Evolutionary conservation across 2,113 vertebrate species (phyloP), one percentile per base, ranked within the genome.

Genomic region (Piaya cayana): DNA sequence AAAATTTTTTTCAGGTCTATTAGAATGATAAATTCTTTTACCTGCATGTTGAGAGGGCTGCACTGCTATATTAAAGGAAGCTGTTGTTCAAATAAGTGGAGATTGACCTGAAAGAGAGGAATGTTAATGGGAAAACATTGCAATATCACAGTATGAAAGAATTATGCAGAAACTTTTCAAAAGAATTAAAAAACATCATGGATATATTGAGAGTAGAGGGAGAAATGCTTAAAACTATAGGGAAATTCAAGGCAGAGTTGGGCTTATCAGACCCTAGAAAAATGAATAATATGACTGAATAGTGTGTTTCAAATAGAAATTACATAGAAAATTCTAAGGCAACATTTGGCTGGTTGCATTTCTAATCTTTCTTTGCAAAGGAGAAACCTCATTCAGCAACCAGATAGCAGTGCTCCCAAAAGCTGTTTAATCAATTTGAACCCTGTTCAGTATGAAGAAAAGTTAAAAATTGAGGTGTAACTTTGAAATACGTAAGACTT

Each of bases 371-470:
- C 86, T 47, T 32, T 86, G 17, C 20, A 32, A 58, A 49, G 50
- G n/a, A 30, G 32, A 20, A 83, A 39, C 8, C 25, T 56, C 11
- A 15, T 19, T 43, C 45, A 95, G 56, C 68, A 77, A 45, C 9
- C 27, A 45, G 15, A 27, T 32, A 53, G 50, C 0, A 1, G 60
- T 8, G 34, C n/a, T 87, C 32, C 7, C 27, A 22, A 26, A 53
- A 1, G 45, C 58, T 27, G 7, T 3, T 50, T 50, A 39, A 12
- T 11, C 8, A 25, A n/a, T 37, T 20, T 53, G 63, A 84, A 18
- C 8, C 45, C 29, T 18, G 6, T 32, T 72, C 39, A 76, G 50
- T 14, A 29, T 0, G 0, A 0, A 43, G 12, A 58, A 29, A 53
- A 74, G 59, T 13, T 36, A 78, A 65, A 88, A 52, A 36, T 1